phyloP scores from a whole-genome alignment of 1,140 invertebrate genomes.

The Prorops nasuta region DNA sequence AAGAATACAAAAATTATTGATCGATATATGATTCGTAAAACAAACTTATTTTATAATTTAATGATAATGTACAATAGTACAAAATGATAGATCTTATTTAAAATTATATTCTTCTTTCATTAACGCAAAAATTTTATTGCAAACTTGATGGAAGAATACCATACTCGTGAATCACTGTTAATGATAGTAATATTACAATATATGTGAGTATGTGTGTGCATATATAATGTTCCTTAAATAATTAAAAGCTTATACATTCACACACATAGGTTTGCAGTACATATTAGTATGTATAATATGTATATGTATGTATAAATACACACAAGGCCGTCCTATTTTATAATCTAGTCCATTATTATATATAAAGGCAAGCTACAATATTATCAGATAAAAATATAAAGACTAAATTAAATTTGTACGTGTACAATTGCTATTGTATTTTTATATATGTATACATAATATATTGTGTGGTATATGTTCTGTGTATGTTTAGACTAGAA shows the following conservation, averaged over 20 bases:
- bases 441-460: not conserved
- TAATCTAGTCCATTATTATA: slow-evolving; percentile 28
- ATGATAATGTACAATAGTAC: slow-evolving; percentile 11
- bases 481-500: not conserved
- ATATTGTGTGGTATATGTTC: not conserved
- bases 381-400: not conserved
- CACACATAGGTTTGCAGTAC: slow-evolving; percentile 12
- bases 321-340: slow-evolving; percentile 25
- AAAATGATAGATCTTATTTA: slow-evolving; percentile 20
- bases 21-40: not conserved
- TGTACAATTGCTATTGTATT: too few species aligned
- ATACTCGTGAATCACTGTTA: slow-evolving; percentile 6
- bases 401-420: not conserved
- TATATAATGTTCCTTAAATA: slow-evolving; percentile 9
- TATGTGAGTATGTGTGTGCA: slow-evolving; percentile 9
- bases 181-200: slow-evolving; percentile 24
- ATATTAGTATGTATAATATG: slow-evolving; percentile 18
- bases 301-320: slow-evolving; percentile 18
- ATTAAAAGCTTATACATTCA: slow-evolving; percentile 11
- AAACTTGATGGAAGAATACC: slow-evolving; percentile 11
- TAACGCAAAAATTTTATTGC: too few species aligned
- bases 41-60: not conserved
- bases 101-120: not conserved
- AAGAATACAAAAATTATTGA: slow-evolving; percentile 1
- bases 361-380: slow-evolving; percentile 25